Evolutionary conservation across 2,113 vertebrate species (phyloP).

Genomic region (Diphyllodes magnificus): DNA sequence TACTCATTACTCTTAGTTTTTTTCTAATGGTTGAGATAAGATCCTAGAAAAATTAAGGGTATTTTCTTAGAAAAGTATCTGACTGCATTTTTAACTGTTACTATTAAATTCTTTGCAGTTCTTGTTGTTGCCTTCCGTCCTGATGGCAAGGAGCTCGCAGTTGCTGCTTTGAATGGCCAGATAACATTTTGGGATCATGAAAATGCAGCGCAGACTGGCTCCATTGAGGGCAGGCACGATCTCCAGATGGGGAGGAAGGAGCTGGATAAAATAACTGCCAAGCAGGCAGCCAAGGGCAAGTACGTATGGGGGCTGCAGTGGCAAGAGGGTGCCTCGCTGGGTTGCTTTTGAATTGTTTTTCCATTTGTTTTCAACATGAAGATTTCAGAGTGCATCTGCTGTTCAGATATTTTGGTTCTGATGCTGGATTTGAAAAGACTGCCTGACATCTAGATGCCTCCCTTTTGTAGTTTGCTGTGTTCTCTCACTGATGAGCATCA

Average conservation of each 20-base stretch:
- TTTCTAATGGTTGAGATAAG: not conserved
- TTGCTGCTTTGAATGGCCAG: constrained; percentile 87
- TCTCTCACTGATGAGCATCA: not conserved
- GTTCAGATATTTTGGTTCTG: not conserved
- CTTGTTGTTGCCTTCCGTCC: constrained; percentile 85
- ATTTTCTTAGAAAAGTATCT: not conserved
- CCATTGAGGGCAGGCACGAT: constrained; percentile 87
- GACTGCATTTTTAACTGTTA: not conserved
- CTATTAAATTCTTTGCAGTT: constrained; percentile 59
- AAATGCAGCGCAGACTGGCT: constrained; percentile 78
- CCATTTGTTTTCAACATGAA: rapidly evolving
- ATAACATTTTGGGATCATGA: constrained; percentile 92
- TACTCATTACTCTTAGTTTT: not conserved
- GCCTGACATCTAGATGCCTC: not conserved
- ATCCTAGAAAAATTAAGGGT: not conserved
- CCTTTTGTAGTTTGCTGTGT: not conserved
- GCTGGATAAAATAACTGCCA: constrained; percentile 91
- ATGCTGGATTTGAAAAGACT: not conserved
- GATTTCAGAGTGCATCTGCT: not conserved
- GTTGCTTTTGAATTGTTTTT: not conserved
- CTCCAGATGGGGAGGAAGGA: constrained; percentile 90
- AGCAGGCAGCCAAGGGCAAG: constrained; percentile 91
- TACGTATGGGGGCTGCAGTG: constrained; percentile 66
- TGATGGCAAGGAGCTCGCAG: constrained; percentile 88
- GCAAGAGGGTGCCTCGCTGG: rapidly evolving